Evolutionary conservation across 23 tunicate species (phyloP).

Genomic region (Styela clava): DNA sequence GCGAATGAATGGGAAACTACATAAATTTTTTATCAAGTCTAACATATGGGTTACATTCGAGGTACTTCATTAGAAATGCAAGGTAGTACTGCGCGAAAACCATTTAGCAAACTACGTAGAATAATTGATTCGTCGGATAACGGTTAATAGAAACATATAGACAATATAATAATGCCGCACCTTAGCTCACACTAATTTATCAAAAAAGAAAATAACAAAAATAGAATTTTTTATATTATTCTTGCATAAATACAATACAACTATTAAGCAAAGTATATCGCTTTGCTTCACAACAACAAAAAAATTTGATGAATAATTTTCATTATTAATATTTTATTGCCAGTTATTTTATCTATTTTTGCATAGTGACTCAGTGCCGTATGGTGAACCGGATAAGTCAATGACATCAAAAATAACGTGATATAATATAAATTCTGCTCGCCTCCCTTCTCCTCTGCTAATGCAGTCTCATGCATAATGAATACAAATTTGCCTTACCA

Average conservation of each 20-base stretch:
- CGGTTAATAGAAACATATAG: conserved; percentile 11
- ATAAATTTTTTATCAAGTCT: conserved; percentile 36
- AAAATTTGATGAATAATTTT: too few relatives aligned
- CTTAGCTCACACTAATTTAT: too few relatives aligned
- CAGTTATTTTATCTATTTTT: too few relatives aligned
- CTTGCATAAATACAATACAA: too few relatives aligned
- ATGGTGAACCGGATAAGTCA: conserved; percentile 23
- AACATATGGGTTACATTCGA: conserved; percentile 37
- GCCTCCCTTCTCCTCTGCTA: conserved; percentile 17
- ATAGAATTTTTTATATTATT: too few relatives aligned
- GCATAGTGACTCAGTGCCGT: too few relatives aligned
- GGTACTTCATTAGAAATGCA: conserved; percentile 28
- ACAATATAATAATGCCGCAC: not conserved
- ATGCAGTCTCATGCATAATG: conserved; percentile 37
- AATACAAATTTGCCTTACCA: conserved; percentile 33
- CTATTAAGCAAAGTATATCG: too few relatives aligned
- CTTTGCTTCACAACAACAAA: too few relatives aligned
- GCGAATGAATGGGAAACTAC: conserved; percentile 2
- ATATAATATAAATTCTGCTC: conserved; percentile 2
- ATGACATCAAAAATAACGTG: conserved; percentile 25
- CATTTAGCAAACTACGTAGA: conserved; percentile 29
- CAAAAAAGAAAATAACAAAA: too few relatives aligned
- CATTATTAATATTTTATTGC: too few relatives aligned
- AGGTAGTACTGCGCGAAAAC: not conserved
- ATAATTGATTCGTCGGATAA: conserved; percentile 33